A percentile compares a stretch with the other conserved stretches of the same genome.
Evolutionary conservation across 2,797 vertebrate species (phyloP).

Genomic region (Meriones psammophilus): DNA sequence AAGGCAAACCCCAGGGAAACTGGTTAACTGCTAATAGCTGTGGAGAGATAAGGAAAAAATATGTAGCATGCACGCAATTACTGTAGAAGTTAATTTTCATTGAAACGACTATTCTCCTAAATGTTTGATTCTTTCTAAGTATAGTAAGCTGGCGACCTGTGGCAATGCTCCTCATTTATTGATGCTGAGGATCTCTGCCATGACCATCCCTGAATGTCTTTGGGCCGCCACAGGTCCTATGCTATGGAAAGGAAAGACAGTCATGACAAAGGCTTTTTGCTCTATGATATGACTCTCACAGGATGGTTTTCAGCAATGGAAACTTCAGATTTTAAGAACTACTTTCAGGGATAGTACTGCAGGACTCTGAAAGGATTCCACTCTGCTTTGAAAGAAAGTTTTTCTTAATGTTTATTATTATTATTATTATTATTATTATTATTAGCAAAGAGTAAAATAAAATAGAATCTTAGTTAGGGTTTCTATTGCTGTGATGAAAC

Average conservation of each 20-base stretch:
- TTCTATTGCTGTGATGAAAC: not conserved
- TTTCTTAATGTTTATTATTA: not conserved
- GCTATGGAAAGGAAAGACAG: not conserved
- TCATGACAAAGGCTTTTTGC: not conserved
- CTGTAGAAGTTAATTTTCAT: not conserved
- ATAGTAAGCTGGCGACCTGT: constrained; percentile 7
- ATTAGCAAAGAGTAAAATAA: not conserved
- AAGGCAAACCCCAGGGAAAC: constrained; percentile 14
- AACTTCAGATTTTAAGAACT: constrained; percentile 27
- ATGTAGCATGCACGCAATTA: not conserved
- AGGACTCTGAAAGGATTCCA: not conserved
- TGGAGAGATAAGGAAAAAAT: not conserved
- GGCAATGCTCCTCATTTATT: not conserved
- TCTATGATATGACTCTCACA: not conserved
- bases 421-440: not conserved
- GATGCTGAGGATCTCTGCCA: not conserved
- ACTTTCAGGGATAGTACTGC: not conserved
- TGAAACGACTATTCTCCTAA: not conserved
- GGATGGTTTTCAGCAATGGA: not conserved
- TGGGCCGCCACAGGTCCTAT: not conserved
- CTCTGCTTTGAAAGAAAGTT: not conserved
- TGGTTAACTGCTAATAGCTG: not conserved
- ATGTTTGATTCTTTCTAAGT: constrained; percentile 42
- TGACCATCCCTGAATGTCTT: not conserved
- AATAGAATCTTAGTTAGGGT: not conserved